Percentiles rank a stretch among this genome's conserved stretches.
Conservation (phyloP, 2,797 vertebrate species). For the Salarias fasciatus region DNA sequence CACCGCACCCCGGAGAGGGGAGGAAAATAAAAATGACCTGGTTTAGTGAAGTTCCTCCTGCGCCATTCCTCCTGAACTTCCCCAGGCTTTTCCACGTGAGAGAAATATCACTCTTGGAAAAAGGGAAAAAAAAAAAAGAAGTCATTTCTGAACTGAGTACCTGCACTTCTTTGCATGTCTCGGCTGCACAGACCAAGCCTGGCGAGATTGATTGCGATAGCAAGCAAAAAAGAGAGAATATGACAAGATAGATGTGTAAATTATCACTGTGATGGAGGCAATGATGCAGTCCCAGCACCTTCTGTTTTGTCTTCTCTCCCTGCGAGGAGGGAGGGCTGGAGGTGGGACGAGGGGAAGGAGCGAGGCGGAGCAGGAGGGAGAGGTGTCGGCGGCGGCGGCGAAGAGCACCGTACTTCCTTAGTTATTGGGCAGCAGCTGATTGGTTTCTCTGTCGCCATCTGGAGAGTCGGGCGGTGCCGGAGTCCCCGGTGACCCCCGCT, state of each 20-base stretch:
- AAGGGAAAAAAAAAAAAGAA: constrained; percentile 30
- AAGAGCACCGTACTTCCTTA: constrained; percentile 83
- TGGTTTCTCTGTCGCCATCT: constrained; percentile 89
- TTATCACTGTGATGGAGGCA: constrained; percentile 99
- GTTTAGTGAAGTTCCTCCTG: constrained; percentile 41
- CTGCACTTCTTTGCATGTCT: constrained; percentile 77
- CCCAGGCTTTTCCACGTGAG: constrained; percentile 28
- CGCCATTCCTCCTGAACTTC: constrained; percentile 19
- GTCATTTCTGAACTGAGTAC: constrained; percentile 70
- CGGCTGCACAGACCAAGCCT: constrained; percentile 86
- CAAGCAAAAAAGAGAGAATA: constrained; percentile 92
- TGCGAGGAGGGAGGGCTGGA: constrained; percentile 73
- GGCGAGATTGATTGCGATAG: constrained; percentile 97
- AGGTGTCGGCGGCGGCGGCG: constrained; percentile 26
- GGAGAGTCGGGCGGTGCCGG: constrained; percentile 78
- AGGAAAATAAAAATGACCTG: constrained; percentile 53
- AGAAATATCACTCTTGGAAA: constrained; percentile 44
- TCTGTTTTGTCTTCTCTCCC: constrained; percentile 90
- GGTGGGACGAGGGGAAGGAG: constrained; percentile 60
- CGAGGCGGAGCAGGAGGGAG: constrained; percentile 23
- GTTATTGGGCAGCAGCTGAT: constrained; percentile 89
- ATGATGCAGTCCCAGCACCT: constrained; percentile 99
- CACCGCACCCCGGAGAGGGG: constrained; percentile 23
- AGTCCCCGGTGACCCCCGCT: constrained; percentile 85
- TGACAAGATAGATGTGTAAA: constrained; percentile 99